phyloP scores from a whole-genome alignment of 2,113 vertebrate genomes.

The Pardalotus punctatus region DNA sequence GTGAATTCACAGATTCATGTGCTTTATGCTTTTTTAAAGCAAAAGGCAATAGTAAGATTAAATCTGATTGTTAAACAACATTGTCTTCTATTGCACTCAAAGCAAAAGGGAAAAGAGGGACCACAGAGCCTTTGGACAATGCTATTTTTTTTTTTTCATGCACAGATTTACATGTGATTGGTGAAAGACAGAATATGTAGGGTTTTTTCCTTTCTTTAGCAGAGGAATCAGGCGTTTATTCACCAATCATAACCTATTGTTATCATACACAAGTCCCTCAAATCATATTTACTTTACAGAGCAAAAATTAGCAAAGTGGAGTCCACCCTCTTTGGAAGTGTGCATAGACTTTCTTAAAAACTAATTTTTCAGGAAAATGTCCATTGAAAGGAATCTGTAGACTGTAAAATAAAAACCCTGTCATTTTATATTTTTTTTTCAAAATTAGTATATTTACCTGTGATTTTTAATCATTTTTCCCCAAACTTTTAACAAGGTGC shows the following conservation, averaged over 20 bases:
- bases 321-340: fast-evolving
- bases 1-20: not conserved
- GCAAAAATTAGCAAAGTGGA: not conserved
- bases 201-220: fast-evolving
- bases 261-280: not conserved
- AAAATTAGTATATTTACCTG: not conserved
- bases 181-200: not conserved
- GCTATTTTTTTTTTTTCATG: not conserved
- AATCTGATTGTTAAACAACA: not conserved
- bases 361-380: not conserved
- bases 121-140: not conserved
- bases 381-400: not conserved
- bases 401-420: not conserved
- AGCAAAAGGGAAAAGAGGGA: not conserved
- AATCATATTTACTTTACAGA: not conserved
- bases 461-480: not conserved
- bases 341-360: not conserved
- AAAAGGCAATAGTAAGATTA: not conserved
- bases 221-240: not conserved
- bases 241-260: not conserved
- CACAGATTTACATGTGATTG: not conserved
- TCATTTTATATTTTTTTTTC: not conserved
- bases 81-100: not conserved
- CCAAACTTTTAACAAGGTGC: not conserved
- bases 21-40: not conserved